Conservation (phyloP, 2,888 invertebrate genomes). For the Frankliniella intonsa region DNA sequence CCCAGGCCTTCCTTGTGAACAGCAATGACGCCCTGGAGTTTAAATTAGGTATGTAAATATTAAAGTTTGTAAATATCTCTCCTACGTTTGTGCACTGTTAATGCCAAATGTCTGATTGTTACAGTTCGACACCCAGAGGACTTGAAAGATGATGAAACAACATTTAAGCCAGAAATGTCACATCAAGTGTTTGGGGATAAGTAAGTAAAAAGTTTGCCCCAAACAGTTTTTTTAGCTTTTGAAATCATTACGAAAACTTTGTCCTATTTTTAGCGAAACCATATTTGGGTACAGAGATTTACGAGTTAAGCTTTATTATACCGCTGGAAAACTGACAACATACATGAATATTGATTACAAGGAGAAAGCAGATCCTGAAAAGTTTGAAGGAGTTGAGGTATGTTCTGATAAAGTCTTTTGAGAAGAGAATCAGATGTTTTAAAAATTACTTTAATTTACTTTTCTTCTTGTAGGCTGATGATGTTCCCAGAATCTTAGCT, state of each 20-base stretch:
- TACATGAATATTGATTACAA: slow-evolving; percentile 72
- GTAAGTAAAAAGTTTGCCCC: slow-evolving; percentile 43
- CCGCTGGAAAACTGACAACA: slow-evolving; percentile 73
- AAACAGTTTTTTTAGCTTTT: slow-evolving; percentile 31
- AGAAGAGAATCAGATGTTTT: not conserved
- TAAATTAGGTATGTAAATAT: slow-evolving; percentile 44
- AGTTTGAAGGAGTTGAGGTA: slow-evolving; percentile 47
- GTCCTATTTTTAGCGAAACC: slow-evolving; percentile 59
- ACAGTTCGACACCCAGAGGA: slow-evolving; percentile 59
- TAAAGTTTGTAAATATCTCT: not conserved
- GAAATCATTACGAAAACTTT: slow-evolving; percentile 16
- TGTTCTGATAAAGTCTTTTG: not conserved
- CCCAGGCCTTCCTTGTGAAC: slow-evolving; percentile 46
- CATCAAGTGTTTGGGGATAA: slow-evolving; percentile 90
- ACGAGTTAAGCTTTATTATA: slow-evolving; percentile 70
- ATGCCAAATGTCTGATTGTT: slow-evolving; percentile 34
- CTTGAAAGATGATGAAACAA: slow-evolving; percentile 58
- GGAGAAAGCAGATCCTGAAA: slow-evolving; percentile 55
- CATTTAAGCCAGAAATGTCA: slow-evolving; percentile 79
- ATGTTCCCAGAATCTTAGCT: slow-evolving; percentile 64
- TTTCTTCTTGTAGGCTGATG: slow-evolving; percentile 55
- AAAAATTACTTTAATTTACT: slow-evolving; percentile 29
- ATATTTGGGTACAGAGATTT: slow-evolving; percentile 92
- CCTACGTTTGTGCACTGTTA: slow-evolving; percentile 8
- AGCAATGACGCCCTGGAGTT: slow-evolving; percentile 51